Conservation (phyloP, 2,797 vertebrate genomes). For the Trachops cirrhosus region DNA sequence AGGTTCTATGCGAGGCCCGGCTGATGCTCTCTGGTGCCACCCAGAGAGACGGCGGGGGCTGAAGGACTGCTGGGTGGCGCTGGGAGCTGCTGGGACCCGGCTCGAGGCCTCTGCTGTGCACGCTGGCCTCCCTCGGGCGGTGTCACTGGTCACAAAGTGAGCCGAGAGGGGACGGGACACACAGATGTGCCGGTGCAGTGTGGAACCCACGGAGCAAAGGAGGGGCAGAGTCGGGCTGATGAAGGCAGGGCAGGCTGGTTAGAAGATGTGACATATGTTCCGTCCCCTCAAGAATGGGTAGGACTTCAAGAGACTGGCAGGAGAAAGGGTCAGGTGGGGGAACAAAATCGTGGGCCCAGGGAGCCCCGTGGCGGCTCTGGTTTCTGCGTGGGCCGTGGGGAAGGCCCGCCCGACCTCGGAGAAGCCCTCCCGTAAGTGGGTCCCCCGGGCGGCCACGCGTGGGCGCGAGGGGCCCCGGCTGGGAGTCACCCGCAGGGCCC, state of each 20-base stretch:
- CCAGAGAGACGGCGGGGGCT: background rate
- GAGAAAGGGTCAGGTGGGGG: too few species aligned
- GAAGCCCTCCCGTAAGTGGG: accelerated
- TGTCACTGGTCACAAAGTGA: background rate
- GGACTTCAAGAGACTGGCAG: background rate
- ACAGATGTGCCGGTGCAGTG: accelerated
- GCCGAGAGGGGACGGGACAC: too few species aligned
- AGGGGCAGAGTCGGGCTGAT: background rate
- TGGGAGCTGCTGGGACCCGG: background rate
- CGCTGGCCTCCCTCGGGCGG: accelerated
- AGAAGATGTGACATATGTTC: background rate
- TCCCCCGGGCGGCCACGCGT: background rate
- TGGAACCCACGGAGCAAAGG: background rate
- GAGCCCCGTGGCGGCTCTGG: accelerated
- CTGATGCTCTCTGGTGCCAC: too few species aligned
- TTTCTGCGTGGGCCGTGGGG: accelerated
- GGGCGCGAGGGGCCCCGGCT: too few species aligned
- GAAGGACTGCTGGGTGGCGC: background rate
- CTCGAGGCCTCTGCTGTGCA: background rate
- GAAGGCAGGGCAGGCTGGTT: background rate
- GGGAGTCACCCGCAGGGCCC: too few species aligned
- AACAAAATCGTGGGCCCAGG: accelerated
- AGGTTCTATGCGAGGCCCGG: background rate
- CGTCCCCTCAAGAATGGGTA: background rate
- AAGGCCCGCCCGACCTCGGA: too few species aligned